Evolutionary conservation across 1,140 invertebrate species (phyloP), one percentile per base, ranked within the genome.

Genomic region (Physella acuta): DNA sequence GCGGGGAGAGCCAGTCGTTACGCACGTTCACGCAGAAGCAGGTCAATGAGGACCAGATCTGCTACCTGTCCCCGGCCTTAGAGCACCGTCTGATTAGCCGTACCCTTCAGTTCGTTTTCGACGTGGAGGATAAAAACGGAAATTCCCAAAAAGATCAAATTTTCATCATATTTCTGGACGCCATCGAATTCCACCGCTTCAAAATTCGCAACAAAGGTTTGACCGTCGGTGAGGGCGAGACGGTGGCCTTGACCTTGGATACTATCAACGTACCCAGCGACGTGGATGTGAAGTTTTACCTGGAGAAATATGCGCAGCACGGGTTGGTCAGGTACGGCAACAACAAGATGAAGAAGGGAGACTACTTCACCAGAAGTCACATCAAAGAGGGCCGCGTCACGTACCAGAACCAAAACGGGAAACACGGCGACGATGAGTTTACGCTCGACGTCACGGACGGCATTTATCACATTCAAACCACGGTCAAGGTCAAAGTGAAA

Each of bases 171-270:
- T 68, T 78, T 17, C 62, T 86, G 5, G 76, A 78, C 33, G 84
- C 85, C 16, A 76, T 86, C 26, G 78, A 85, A 69, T 85, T 86
- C 71, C 77, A 85, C 59, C 85, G 84, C 0, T 85, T 85, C 4
- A 65, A 73, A 20, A 77, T 86, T 11, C 75, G 67, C 44, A 85
- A 85, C 70, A 76, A 62, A 28, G 81, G 82, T 0, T 56, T 82
- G 11, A 71, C 70, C 17, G 80, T 86, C 17, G 61, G 72, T 44
- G 84, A 85, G 78, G 82, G 82, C 71, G 80, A 80, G 33, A 76
- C 73, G 60, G 73, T 75, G 30, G 67, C 77, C 11, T 64, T 86
- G 24, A 81, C 75, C 16, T 59, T 86, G n/a, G 76, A 85, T 73
- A 82, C 76, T n/a, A 64, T 62, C 4, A 85, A 86, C 73, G 73